These are phyloP conservation scores for Onychorhynchus coronatus DNA, from an alignment of 2,113 vertebrate genomes.

Conservation along the genomic window DNA sequence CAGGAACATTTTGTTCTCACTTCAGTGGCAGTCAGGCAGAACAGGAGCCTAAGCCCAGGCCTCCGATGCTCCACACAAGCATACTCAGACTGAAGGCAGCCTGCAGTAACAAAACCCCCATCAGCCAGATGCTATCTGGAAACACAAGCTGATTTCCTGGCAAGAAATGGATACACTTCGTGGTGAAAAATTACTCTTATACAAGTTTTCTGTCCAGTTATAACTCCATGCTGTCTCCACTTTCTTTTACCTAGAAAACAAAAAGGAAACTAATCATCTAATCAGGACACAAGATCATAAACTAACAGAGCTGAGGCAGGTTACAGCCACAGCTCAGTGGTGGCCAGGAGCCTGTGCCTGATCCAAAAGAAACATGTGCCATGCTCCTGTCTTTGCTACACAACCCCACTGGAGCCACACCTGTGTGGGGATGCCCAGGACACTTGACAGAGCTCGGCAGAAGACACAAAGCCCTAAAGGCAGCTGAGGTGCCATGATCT, in stretches of 20 bases:
- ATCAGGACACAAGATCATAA: background rate
- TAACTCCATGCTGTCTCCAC: background rate
- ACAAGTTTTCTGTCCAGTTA: background rate
- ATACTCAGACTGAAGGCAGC: background rate
- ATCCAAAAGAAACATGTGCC: background rate
- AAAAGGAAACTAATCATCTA: background rate
- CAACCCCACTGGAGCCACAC: fast-evolving
- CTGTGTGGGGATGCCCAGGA: background rate
- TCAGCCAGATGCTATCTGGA: background rate
- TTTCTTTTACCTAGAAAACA: background rate
- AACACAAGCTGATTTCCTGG: background rate
- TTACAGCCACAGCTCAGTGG: background rate
- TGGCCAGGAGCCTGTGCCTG: background rate
- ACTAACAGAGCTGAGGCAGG: background rate
- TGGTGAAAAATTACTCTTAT: background rate
- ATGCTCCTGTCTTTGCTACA: background rate
- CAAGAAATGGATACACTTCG: background rate
- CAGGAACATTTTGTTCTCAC: background rate
- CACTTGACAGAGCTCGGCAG: no score
- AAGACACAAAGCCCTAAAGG: background rate
- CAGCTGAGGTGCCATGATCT: background rate
- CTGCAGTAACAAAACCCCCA: background rate
- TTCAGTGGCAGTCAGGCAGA: background rate
- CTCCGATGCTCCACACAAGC: background rate
- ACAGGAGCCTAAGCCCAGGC: background rate